Evolutionary conservation across 1,140 invertebrate genomes (phyloP).

Genomic region (Leptopilina boulardi): DNA sequence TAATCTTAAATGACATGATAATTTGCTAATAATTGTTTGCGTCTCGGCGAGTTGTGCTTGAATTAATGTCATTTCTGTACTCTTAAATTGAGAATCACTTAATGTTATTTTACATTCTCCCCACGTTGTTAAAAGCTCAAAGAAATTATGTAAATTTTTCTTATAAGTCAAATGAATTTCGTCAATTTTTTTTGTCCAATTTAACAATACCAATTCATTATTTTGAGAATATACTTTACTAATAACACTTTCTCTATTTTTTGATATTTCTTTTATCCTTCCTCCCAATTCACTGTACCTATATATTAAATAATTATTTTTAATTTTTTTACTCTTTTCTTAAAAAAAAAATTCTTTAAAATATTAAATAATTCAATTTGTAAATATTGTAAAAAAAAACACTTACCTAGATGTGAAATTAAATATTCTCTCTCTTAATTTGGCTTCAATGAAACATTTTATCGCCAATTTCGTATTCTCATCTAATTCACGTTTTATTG

Average conservation of each 20-base stretch:
- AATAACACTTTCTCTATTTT: background rate
- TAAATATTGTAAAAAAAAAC: too few species aligned
- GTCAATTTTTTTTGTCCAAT: constrained; percentile 16
- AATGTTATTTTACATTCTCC: background rate
- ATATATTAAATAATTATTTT: background rate
- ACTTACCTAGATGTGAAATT: background rate
- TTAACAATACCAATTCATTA: background rate
- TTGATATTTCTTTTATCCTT: background rate
- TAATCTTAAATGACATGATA: constrained; percentile 44
- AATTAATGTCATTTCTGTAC: background rate
- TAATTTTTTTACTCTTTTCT: too few species aligned
- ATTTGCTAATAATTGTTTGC: constrained; percentile 12
- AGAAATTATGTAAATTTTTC: background rate
- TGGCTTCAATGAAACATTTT: background rate
- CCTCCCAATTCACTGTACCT: background rate
- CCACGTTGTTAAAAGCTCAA: background rate
- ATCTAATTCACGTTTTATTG: background rate
- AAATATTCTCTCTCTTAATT: background rate
- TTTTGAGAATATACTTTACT: constrained; percentile 31
- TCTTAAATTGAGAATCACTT: constrained; percentile 6
- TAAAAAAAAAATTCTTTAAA: too few species aligned
- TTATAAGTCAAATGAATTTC: background rate
- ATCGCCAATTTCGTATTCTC: background rate
- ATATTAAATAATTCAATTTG: too few species aligned
- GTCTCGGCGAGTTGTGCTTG: background rate